phyloP scores from a whole-genome alignment of 2,113 vertebrate genomes.

The Muntiacus reevesi region DNA sequence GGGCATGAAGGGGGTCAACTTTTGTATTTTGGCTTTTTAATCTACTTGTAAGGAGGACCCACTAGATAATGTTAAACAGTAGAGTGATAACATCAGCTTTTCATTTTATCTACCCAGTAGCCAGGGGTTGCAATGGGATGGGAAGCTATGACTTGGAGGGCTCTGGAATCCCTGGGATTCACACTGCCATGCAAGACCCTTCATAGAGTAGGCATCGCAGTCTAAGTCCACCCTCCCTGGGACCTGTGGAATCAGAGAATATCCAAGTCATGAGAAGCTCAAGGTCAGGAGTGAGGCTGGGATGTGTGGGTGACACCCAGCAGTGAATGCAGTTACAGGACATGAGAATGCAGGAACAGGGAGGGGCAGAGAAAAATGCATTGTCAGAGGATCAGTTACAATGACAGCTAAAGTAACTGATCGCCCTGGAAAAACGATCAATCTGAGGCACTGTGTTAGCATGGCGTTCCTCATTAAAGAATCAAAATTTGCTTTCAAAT shows the following conservation, averaged over 20 bases:
- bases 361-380: neutral
- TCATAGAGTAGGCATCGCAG: neutral
- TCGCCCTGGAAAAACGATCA: neutral
- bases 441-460: neutral
- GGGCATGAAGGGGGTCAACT: neutral
- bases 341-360: neutral
- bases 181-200: neutral
- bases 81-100: neutral
- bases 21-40: neutral
- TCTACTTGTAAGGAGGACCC: neutral
- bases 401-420: neutral
- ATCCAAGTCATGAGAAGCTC: neutral
- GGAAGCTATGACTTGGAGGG: neutral
- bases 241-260: neutral
- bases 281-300: neutral
- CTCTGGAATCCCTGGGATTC: neutral
- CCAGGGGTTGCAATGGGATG: neutral
- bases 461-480: neutral
- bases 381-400: neutral
- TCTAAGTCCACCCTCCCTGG: neutral
- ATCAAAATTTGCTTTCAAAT: conserved; percentile 32
- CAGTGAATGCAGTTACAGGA: neutral
- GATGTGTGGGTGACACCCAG: neutral
- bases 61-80: neutral
- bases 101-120: neutral